These are phyloP conservation scores for Caerostris extrusa DNA, from an alignment of 1,140 invertebrate genomes.

Conservation along the genomic window DNA sequence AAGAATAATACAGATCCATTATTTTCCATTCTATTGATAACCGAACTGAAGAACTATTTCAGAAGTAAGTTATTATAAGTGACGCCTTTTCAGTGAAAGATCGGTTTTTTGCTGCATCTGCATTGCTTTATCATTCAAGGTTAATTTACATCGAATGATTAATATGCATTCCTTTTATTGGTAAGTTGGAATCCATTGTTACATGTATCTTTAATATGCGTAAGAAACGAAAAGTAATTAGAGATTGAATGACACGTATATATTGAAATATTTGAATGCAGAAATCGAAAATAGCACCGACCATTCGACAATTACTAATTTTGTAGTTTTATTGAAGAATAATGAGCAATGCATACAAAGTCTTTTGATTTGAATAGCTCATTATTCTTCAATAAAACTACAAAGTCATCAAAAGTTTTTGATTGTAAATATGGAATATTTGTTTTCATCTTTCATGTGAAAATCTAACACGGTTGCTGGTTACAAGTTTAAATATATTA, in stretches of 20 bases:
- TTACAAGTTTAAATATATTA: too few relatives aligned
- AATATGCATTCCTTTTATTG: not conserved
- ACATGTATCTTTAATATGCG: not conserved
- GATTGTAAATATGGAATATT: too few relatives aligned
- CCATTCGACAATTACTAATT: too few relatives aligned
- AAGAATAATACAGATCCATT: conserved; percentile 16
- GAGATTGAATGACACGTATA: not conserved
- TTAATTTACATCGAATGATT: conserved; percentile 7
- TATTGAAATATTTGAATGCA: too few relatives aligned
- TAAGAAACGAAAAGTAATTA: not conserved
- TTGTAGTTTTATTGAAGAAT: too few relatives aligned
- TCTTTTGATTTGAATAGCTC: too few relatives aligned
- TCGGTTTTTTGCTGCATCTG: not conserved
- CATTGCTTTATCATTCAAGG: not conserved
- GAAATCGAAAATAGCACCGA: too few relatives aligned
- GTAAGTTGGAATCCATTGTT: not conserved
- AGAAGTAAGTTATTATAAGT: not conserved
- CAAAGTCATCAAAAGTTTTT: too few relatives aligned
- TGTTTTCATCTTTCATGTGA: too few relatives aligned
- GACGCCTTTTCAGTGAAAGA: not conserved
- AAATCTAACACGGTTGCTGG: too few relatives aligned
- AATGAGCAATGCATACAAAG: too few relatives aligned
- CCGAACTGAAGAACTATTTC: not conserved
- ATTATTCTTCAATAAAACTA: too few relatives aligned
- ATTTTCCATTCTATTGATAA: conserved; percentile 6